Base-by-base conservation (phyloP, 2,797 vertebrate species). In the Betta splendens region DNA sequence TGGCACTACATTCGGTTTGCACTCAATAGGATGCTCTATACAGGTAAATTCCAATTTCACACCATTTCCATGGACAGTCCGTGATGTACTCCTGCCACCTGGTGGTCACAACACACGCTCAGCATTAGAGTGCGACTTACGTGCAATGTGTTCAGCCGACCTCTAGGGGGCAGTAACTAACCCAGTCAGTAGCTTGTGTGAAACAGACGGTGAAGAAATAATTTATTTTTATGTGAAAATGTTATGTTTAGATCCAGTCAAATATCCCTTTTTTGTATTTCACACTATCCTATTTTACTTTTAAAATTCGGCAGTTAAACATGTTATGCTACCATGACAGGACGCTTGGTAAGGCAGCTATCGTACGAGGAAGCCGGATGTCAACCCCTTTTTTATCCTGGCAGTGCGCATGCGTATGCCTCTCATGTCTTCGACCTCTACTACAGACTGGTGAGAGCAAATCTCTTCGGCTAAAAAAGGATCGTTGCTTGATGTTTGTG, bases 351-450 rank as follows among this genome's bases (percentile, higher is more conserved):
- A n/a, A n/a, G 11, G n/a, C 0, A 2, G 15, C 61, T 3, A 43
- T 20, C 9, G 2, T 32, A 3, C 3, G 37, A 48, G 15, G 31
- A 62, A 63, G 64, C 84, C 79, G 87, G 85, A 89, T 83, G 28
- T 47, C 21, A 25, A 44, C 7, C 37, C 15, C 10, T 22, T 17
- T 20, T 17, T 11, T 16, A 35, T 11, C 3, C 15, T 20, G 5
- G 26, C 43, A 22, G 0, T 40, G 64, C 85, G 86, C 88, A 84
- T 84, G 88, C 71, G 80, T 56, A 0, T 0, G 3, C 20, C 46
- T 75, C 81, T 77, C 56, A 64, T 47, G 80, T 59, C 57, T 88
- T 86, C 89, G 89, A 90, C 89, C 89, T 90, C 84, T 87, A 85
- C 81, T 54, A 7, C 54, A 63, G 26, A 50, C 81, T 71, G 83